phyloP scores from a whole-genome alignment of 1,140 invertebrate species.

The Bombyx mandarina region DNA sequence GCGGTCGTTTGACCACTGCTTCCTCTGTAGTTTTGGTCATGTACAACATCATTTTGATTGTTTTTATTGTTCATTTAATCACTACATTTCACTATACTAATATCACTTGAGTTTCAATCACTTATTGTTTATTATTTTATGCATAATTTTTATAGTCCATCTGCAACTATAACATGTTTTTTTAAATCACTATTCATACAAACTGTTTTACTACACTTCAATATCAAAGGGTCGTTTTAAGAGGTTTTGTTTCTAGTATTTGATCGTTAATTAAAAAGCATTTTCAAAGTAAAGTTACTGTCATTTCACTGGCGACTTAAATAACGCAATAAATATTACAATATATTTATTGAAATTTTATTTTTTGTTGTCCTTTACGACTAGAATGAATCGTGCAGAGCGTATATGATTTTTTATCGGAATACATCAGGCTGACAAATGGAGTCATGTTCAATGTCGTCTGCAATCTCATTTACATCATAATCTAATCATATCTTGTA shows the following conservation, averaged over 20 bases:
- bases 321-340: too few species aligned
- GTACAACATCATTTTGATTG: constrained; percentile 51
- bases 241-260: not conserved
- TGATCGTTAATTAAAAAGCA: not conserved
- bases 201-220: not conserved
- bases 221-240: not conserved
- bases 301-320: too few species aligned
- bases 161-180: not conserved
- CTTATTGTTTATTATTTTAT: constrained; percentile 12
- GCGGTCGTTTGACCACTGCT: constrained; percentile 42
- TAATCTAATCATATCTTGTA: too few species aligned
- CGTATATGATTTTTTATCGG: too few species aligned
- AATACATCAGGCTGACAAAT: too few species aligned
- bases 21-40: constrained; percentile 42
- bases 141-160: not conserved
- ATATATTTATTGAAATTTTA: too few species aligned
- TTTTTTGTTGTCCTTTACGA: too few species aligned
- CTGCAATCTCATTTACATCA: too few species aligned
- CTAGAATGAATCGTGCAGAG: too few species aligned
- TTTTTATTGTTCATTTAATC: not conserved
- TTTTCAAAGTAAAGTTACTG: not conserved
- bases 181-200: not conserved
- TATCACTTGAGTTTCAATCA: constrained; percentile 5
- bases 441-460: too few species aligned
- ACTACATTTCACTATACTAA: not conserved